These are phyloP conservation scores for Hippasteria phrygiana DNA, from an alignment of 53 echinoderm and acorn worm genomes.

Conservation along the genomic window DNA sequence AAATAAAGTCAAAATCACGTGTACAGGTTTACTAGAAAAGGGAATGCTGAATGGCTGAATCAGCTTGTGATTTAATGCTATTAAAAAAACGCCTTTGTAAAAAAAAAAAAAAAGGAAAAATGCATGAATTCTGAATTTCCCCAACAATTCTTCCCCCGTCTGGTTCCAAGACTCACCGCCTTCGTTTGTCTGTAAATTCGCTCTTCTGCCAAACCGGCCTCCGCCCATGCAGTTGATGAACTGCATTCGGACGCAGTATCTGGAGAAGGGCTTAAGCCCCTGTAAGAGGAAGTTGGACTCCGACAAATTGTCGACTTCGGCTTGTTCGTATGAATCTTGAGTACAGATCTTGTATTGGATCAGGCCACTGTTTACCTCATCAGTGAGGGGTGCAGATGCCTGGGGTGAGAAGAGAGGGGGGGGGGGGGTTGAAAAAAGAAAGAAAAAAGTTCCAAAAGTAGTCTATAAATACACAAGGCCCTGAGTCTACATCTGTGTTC, in stretches of 20 bases:
- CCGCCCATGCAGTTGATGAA: conserved; percentile 73
- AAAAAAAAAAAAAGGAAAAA: too few relatives aligned
- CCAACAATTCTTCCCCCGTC: too few relatives aligned
- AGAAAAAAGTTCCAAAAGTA: too few relatives aligned
- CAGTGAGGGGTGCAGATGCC: neutral
- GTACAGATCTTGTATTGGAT: neutral
- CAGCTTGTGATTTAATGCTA: too few relatives aligned
- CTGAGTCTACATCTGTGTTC: too few relatives aligned
- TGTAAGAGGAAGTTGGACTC: conserved; percentile 36
- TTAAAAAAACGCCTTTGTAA: too few relatives aligned
- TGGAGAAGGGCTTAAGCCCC: conserved; percentile 52
- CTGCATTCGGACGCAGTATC: conserved; percentile 69
- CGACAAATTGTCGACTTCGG: conserved; percentile 16
- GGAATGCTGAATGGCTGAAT: too few relatives aligned
- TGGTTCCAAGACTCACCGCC: conserved; percentile 69
- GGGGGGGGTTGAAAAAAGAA: too few relatives aligned
- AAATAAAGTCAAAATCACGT: neutral
- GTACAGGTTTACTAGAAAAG: too few relatives aligned
- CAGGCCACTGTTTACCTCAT: conserved; percentile 33
- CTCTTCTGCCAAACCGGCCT: conserved; percentile 10
- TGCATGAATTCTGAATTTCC: too few relatives aligned
- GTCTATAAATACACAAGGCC: too few relatives aligned
- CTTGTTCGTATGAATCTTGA: neutral
- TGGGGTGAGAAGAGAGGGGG: too few relatives aligned
- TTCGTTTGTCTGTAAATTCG: conserved; percentile 59